phyloP scores from a whole-genome alignment of 2,113 vertebrate genomes.

The Poeciliopsis retropinna region DNA sequence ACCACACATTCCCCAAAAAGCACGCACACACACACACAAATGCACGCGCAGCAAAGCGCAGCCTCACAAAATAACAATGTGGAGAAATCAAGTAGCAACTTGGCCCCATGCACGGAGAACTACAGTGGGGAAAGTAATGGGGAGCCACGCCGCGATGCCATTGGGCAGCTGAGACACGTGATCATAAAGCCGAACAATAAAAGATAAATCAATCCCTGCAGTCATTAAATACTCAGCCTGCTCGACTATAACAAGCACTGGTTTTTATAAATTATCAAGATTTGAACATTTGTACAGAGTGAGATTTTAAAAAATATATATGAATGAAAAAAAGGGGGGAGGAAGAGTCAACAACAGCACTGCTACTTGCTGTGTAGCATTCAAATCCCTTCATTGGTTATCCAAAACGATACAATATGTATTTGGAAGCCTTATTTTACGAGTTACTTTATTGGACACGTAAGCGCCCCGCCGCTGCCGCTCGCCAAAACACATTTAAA shows the following conservation, averaged over 20 bases:
- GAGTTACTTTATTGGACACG: slow-evolving; percentile 74
- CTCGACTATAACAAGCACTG: slow-evolving; percentile 90
- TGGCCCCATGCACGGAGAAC: slow-evolving; percentile 86
- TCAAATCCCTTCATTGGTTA: slow-evolving; percentile 24
- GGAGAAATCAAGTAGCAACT: slow-evolving; percentile 97
- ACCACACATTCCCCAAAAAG: slow-evolving; percentile 40
- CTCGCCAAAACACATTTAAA: slow-evolving; percentile 60
- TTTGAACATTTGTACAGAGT: slow-evolving; percentile 53
- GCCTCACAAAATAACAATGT: slow-evolving; percentile 94
- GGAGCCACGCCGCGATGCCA: slow-evolving; percentile 83
- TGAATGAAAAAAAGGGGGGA: background rate
- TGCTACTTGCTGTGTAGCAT: slow-evolving; percentile 18
- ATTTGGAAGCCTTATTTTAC: slow-evolving; percentile 70
- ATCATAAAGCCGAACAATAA: slow-evolving; percentile 93
- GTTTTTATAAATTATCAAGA: slow-evolving; percentile 84
- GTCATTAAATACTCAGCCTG: slow-evolving; percentile 93
- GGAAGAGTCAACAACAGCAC: background rate
- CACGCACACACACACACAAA: slow-evolving; percentile 60
- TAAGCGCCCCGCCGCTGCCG: slow-evolving; percentile 64
- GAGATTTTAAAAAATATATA: slow-evolving; percentile 17
- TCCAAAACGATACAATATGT: slow-evolving; percentile 55
- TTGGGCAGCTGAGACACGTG: slow-evolving; percentile 90
- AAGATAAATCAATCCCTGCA: slow-evolving; percentile 98
- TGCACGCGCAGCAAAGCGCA: slow-evolving; percentile 79
- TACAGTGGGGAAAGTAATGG: slow-evolving; percentile 95